These are phyloP conservation scores for Leucosticte australis DNA, from an alignment of 2,113 vertebrate species.

Conservation along the genomic window DNA sequence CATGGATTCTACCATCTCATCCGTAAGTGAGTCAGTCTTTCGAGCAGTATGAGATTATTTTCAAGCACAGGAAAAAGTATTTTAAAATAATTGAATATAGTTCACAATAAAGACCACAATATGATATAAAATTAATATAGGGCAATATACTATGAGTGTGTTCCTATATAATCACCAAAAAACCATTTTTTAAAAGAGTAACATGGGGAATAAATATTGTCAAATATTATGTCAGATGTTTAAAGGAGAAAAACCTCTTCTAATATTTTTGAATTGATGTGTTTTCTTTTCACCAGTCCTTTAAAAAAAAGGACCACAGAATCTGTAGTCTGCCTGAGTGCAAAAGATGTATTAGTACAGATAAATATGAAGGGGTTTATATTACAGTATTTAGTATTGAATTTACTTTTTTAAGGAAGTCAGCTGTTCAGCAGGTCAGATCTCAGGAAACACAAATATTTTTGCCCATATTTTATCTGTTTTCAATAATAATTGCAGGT, in stretches of 20 bases:
- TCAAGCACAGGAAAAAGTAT: neutral
- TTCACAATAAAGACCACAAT: neutral
- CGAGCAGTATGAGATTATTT: neutral
- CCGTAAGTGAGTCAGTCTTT: neutral
- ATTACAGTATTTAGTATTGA: neutral
- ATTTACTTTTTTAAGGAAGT: neutral
- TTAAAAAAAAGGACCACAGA: constrained; percentile 32
- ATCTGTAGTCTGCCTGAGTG: neutral
- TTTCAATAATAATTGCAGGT: neutral
- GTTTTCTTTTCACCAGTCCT: neutral
- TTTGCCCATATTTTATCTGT: constrained; percentile 29
- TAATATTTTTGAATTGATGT: neutral
- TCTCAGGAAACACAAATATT: constrained; percentile 35
- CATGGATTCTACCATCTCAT: neutral
- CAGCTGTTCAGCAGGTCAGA: neutral
- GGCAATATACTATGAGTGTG: neutral
- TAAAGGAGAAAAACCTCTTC: constrained; percentile 1
- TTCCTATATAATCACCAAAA: neutral
- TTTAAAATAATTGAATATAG: neutral
- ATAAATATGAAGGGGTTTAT: constrained; percentile 21
- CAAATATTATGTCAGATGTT: constrained; percentile 12
- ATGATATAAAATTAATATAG: neutral
- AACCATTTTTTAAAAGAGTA: neutral
- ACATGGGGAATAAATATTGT: neutral
- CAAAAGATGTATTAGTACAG: neutral